Percentiles rank a stretch among this genome's conserved stretches.
phyloP scores from a whole-genome alignment of 2,888 invertebrate genomes.

The Anoncus sp. region DNA sequence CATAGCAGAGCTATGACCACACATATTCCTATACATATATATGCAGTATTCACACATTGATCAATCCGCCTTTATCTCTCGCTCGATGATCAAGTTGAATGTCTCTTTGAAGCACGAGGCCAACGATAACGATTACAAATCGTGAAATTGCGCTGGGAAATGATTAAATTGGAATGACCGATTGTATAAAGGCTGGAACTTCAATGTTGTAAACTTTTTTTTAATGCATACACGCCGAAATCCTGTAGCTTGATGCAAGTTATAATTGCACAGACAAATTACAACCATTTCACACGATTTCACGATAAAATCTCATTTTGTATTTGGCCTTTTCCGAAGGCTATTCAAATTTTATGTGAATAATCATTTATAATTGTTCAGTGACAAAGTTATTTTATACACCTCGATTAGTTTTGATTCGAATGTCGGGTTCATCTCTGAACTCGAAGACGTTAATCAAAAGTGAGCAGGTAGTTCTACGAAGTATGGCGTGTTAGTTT shows the following conservation, averaged over 20 bases:
- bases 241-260: too few relatives aligned
- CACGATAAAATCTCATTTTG: not conserved
- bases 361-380: not conserved
- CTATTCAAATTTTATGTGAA: not conserved
- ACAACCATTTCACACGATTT: not conserved
- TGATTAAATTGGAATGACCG: conserved; percentile 3
- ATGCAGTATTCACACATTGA: conserved; percentile 33
- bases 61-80: conserved; percentile 47
- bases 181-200: not conserved
- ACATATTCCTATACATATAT: not conserved
- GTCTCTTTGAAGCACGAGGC: not conserved
- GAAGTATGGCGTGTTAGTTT: not conserved
- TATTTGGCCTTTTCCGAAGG: not conserved
- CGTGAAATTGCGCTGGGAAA: conserved; percentile 12
- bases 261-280: too few relatives aligned
- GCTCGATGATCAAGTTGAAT: conserved; percentile 29
- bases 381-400: not conserved
- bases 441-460: not conserved
- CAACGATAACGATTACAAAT: conserved; percentile 11
- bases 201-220: not conserved
- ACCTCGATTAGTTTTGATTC: not conserved
- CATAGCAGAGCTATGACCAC: conserved; percentile 16
- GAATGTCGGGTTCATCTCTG: not conserved
- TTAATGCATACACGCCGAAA: not conserved
- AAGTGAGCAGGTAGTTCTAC: not conserved